Conservation (phyloP, 2,113 vertebrate genomes). For the Puffinus mauretanicus region DNA sequence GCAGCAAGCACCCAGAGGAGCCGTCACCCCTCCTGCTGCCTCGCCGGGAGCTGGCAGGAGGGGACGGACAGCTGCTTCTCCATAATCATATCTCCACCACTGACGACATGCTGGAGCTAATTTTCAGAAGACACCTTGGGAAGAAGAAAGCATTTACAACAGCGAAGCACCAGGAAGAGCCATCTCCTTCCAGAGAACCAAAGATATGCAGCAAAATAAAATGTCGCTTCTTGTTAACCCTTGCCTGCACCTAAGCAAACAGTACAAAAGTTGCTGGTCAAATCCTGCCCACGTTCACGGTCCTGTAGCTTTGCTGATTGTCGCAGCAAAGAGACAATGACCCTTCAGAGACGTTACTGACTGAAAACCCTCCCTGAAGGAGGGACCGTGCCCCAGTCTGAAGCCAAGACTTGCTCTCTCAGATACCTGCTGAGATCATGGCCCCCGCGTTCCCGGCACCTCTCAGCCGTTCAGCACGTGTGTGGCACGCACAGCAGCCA, state of each 20-base stretch:
- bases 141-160: conserved; percentile 53
- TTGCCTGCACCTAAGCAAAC: neutral
- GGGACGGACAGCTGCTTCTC: conserved; percentile 63
- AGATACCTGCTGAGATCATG: neutral
- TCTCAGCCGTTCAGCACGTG: neutral
- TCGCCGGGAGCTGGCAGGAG: conserved; percentile 42
- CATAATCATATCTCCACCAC: conserved; percentile 53
- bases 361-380: neutral
- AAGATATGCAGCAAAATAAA: conserved; percentile 22
- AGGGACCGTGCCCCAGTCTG: neutral
- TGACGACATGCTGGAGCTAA: conserved; percentile 23
- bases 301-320: neutral
- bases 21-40: conserved; percentile 24
- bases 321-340: neutral
- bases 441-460: neutral
- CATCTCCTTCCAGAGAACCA: conserved; percentile 32
- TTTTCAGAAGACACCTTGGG: conserved; percentile 58
- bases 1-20: conserved; percentile 52
- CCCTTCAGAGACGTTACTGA: neutral
- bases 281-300: neutral
- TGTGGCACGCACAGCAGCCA: neutral
- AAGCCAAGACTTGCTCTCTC: neutral
- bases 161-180: conserved; percentile 23
- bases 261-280: neutral
- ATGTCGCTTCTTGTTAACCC: conserved; percentile 25